These are phyloP conservation scores for Limnothrissa miodon DNA, from an alignment of 2,113 vertebrate genomes.

Conservation along the genomic window DNA sequence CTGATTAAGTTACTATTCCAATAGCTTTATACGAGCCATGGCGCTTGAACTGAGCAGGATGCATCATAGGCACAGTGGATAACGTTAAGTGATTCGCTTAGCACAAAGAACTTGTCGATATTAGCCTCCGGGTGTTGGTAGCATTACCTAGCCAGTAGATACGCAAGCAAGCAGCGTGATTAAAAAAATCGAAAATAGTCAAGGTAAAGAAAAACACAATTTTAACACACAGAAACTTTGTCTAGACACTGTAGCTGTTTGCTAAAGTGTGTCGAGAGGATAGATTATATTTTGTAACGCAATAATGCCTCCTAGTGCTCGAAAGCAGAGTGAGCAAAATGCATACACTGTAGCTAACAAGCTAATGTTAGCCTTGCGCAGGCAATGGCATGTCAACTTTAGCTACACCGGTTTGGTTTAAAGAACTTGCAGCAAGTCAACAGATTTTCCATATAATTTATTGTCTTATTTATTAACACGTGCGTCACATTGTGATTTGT, in stretches of 20 bases:
- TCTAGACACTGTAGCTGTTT: neutral
- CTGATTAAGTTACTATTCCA: neutral
- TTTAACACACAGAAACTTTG: neutral
- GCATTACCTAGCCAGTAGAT: neutral
- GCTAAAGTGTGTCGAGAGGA: neutral
- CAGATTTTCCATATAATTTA: neutral
- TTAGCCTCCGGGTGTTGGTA: neutral
- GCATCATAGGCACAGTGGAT: neutral
- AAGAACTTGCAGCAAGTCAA: neutral
- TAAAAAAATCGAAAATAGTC: neutral
- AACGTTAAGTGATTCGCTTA: neutral
- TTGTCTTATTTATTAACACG: neutral
- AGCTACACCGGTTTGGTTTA: neutral
- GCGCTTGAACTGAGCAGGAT: neutral
- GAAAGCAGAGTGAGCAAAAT: neutral
- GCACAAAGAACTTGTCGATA: neutral
- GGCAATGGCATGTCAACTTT: neutral
- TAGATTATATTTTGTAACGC: conserved; percentile 6
- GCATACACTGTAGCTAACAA: neutral
- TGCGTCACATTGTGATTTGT: neutral
- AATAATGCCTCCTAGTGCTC: conserved; percentile 19
- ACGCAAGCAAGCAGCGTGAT: neutral
- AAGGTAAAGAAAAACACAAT: neutral
- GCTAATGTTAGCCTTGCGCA: conserved; percentile 8
- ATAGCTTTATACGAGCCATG: neutral